phyloP scores from a whole-genome alignment of 2,797 vertebrate species.

The Menidia menidia region DNA sequence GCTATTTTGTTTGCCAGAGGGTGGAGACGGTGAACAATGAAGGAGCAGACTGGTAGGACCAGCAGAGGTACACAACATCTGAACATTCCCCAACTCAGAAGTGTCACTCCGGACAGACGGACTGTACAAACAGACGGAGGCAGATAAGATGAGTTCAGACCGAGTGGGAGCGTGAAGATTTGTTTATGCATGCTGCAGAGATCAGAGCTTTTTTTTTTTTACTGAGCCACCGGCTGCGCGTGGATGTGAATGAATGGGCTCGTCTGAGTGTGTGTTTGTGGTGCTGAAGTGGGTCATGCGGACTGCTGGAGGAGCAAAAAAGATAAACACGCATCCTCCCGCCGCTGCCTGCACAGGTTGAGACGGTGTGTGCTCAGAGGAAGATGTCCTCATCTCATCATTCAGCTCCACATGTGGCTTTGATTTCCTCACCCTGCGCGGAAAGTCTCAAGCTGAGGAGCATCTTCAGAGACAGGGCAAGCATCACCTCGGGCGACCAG shows the following conservation, averaged over 20 bases:
- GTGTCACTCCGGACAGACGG: slow-evolving; percentile 46
- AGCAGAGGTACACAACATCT: slow-evolving; percentile 66
- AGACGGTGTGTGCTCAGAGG: slow-evolving; percentile 62
- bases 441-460: slow-evolving; percentile 48
- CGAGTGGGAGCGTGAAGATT: slow-evolving; percentile 33
- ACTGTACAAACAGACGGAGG: slow-evolving; percentile 32
- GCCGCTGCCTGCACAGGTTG: slow-evolving; percentile 64
- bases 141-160: slow-evolving; percentile 2
- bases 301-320: slow-evolving; percentile 64
- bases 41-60: slow-evolving; percentile 73
- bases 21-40: slow-evolving; percentile 81
- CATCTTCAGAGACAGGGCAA: slow-evolving; percentile 36
- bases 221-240: slow-evolving; percentile 18
- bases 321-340: slow-evolving; percentile 70
- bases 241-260: slow-evolving; percentile 67
- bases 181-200: slow-evolving; percentile 34
- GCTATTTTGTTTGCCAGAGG: slow-evolving; percentile 66
- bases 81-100: slow-evolving; percentile 27
- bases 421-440: slow-evolving; percentile 50
- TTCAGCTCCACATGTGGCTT: slow-evolving; percentile 48
- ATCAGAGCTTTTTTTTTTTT: slow-evolving; percentile 22
- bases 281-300: slow-evolving; percentile 76
- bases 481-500: slow-evolving; percentile 16
- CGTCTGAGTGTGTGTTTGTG: slow-evolving; percentile 47
- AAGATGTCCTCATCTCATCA: slow-evolving; percentile 52